Base-by-base conservation (phyloP, 2,797 vertebrate genomes). In the Sciaenops ocellatus region DNA sequence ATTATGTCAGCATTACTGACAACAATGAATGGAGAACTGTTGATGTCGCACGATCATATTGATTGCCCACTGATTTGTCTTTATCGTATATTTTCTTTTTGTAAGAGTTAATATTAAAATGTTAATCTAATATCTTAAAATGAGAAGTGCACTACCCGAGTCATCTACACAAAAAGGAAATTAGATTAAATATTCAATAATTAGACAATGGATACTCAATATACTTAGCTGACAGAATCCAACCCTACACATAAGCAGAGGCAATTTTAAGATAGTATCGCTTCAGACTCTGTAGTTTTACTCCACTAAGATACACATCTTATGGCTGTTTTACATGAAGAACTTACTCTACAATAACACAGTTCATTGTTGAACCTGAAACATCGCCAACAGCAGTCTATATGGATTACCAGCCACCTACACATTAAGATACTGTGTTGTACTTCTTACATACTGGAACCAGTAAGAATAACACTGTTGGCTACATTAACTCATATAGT, bases 1-100 rank as follows among this genome's bases (percentile, higher is more conserved):
- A 67, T 89, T 24, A 82, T 87, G 81, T 90, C 85, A 91, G 89
- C 85, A 59, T 78, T 80, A 62, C 79, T 71, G 76, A 71, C 70
- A 84, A 86, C 78, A 81, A 85, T 73, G 11, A 71, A 85, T 70
- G 22, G 42, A 71, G 55, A 88, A 80, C 76, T 83, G 83, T 86
- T 80, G 73, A 79, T 76, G 79, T 54, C 61, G 69, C 67, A 54
- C 54, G 28, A 57, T 77, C 68, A 55, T 22, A 82, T 85, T 55
- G 81, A 82, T 82, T 71, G 26, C 17, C 66, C 47, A 8, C 34
- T 78, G 71, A 67, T 80, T 87, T 74, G 66, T 61, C n/a, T 72
- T 74, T 57, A 74, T 68, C 30, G 44, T 30, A 24, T 56, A 28
- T 75, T 81, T 80, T 60, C 18, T 1, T 70, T 76, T 66, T 80